Evolutionary conservation across 2,888 invertebrate genomes (phyloP), one percentile per base, ranked within the genome.

Genomic region (Gonocerus acuteangulatus): DNA sequence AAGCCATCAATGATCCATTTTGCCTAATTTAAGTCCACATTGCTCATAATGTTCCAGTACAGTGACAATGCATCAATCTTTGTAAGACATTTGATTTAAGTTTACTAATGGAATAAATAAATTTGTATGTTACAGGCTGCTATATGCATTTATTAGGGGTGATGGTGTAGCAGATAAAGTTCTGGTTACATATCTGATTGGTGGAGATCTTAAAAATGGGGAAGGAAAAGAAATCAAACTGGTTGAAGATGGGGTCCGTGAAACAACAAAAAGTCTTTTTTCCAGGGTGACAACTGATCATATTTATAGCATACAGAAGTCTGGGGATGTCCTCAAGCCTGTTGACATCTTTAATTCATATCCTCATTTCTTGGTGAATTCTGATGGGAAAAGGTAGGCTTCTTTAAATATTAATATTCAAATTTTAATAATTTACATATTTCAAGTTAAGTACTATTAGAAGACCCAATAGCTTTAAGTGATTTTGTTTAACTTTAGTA

Each of bases 261-360:
- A 62, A 2, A 23, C 60, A 6, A 70, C 71, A 0, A 73, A 72
- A 64, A 42, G 71, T 13, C 73, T 74, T 45, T 76, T 74, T 57
- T 61, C 64, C 1, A 70, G 69, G 54, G 67, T 77, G 11, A 68
- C 72, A 21, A 74, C 74, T 0, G 71, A 76, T 59, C 77, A 77
- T 65, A 63, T 77, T 27, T 77, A 76, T 62, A 75, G 76, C 51
- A 58, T 77, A 15, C 75, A 75, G 62, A 76, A 73, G 66, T 47
- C 39, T 22, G 39, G 52, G 9, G 11, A 23, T 34, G 18, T 21
- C n/a, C 21, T 63, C n/a, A 57, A 48, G 3, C 48, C 54, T 2
- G 22, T 47, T 2, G 66, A 66, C 34, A 22, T 66, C n/a, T 66
- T 60, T 52, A 62, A 63, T 47, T 62, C 62, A 1, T 61, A 62